Evolutionary conservation across 1,140 invertebrate species (phyloP).

Genomic region (Drosophila pseudoobscura): DNA sequence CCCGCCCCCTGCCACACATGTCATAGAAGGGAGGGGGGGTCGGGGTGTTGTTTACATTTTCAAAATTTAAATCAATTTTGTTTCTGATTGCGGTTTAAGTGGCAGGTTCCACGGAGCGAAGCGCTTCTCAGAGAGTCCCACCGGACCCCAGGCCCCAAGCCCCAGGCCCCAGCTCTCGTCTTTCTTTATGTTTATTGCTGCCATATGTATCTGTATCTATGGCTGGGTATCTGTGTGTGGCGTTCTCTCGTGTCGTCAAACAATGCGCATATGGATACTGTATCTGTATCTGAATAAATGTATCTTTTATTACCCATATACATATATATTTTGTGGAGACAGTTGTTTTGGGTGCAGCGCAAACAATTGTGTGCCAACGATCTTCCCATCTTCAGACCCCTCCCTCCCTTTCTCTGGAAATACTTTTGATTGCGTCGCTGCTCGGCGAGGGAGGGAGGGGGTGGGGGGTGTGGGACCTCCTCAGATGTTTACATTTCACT

Average conservation of each 20-base stretch:
- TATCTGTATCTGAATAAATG: slow-evolving; percentile 49
- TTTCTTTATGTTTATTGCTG: slow-evolving; percentile 60
- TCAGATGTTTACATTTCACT: slow-evolving; percentile 25
- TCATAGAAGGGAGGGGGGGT: no score
- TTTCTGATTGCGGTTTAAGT: slow-evolving; percentile 74
- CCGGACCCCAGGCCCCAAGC: no score
- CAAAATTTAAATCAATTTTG: slow-evolving; percentile 75
- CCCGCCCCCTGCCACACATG: not conserved
- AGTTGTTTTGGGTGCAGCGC: slow-evolving; percentile 50
- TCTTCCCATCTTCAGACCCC: not conserved
- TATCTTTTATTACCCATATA: slow-evolving; percentile 62
- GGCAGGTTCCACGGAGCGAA: slow-evolving; percentile 50
- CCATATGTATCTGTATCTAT: slow-evolving; percentile 50
- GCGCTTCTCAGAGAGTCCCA: not conserved
- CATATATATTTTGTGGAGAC: slow-evolving; percentile 31
- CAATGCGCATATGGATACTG: slow-evolving; percentile 45
- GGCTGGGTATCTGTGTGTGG: slow-evolving; percentile 27
- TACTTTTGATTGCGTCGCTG: slow-evolving; percentile 18
- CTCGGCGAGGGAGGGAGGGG: not conserved
- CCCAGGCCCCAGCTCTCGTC: slow-evolving; percentile 3
- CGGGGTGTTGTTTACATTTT: slow-evolving; percentile 59
- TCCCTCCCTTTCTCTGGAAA: slow-evolving; percentile 9
- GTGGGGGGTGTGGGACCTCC: slow-evolving; percentile 3
- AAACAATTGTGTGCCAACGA: slow-evolving; percentile 42
- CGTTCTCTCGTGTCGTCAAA: slow-evolving; percentile 43